These are phyloP conservation scores for Microcebus lehilahytsara DNA, from an alignment of 2,113 vertebrate species.

Conservation along the genomic window DNA sequence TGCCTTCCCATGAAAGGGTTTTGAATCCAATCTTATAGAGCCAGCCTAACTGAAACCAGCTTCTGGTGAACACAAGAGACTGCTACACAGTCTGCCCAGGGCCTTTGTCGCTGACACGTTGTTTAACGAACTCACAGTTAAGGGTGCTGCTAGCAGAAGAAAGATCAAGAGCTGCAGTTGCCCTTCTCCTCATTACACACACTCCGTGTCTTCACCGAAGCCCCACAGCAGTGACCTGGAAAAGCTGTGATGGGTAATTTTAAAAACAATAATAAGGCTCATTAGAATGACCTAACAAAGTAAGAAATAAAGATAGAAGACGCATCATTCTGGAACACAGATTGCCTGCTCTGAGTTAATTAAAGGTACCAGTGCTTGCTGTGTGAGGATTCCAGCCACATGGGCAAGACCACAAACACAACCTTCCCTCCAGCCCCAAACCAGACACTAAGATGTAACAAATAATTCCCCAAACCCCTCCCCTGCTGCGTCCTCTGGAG, in stretches of 20 bases:
- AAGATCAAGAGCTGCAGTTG: background rate
- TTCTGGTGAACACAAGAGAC: background rate
- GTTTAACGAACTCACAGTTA: background rate
- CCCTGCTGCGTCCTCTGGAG: background rate
- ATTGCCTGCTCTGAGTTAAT: background rate
- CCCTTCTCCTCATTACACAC: background rate
- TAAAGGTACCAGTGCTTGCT: background rate
- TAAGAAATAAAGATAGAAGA: background rate
- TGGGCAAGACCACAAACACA: background rate
- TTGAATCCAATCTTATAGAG: background rate
- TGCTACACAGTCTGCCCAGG: fast-evolving
- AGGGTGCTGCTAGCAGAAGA: no score
- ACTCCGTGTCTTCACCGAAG: background rate
- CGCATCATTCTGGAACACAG: background rate
- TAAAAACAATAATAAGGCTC: background rate
- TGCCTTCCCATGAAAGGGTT: background rate
- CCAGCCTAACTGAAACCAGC: background rate
- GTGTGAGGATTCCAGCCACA: background rate
- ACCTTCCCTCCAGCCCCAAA: background rate
- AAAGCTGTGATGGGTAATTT: background rate
- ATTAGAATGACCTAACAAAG: background rate
- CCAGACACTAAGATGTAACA: background rate
- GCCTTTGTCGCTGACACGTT: background rate
- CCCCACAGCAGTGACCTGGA: background rate
- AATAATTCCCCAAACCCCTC: background rate